These are phyloP conservation scores for Dicentrarchus labrax DNA, from an alignment of 2,113 vertebrate genomes.

Conservation along the genomic window DNA sequence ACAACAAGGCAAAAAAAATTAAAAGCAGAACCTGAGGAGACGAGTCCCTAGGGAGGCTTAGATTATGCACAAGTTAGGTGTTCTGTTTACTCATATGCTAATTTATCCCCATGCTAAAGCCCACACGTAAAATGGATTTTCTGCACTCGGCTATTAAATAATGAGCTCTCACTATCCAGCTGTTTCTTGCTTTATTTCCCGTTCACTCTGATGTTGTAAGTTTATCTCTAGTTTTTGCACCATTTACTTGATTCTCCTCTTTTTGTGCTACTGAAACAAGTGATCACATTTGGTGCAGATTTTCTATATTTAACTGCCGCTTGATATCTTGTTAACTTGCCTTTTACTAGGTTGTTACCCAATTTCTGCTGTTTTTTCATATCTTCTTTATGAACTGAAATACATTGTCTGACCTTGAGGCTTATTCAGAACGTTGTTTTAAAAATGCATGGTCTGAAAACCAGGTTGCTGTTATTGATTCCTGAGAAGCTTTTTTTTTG, in stretches of 20 bases:
- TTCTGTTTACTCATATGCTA: constrained; percentile 72
- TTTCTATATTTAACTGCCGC: background rate
- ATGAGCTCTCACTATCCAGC: constrained; percentile 59
- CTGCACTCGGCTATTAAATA: constrained; percentile 65
- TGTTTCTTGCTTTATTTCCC: constrained; percentile 41
- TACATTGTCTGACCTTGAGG: background rate
- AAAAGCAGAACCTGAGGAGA: constrained; percentile 53
- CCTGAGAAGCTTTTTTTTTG: background rate
- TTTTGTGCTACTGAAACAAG: constrained; percentile 9
- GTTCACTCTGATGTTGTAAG: constrained; percentile 5
- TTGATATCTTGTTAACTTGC: constrained; percentile 12
- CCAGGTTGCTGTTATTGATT: constrained; percentile 6
- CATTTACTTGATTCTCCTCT: constrained; percentile 21
- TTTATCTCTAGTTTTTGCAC: constrained; percentile 35
- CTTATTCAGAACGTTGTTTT: background rate
- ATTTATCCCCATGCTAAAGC: constrained; percentile 62
- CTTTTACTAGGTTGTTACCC: background rate
- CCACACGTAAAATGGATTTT: constrained; percentile 69
- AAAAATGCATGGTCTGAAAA: constrained; percentile 4
- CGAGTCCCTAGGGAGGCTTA: constrained; percentile 40
- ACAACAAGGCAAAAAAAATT: constrained; percentile 55
- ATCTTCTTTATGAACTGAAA: background rate
- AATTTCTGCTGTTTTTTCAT: background rate
- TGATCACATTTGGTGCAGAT: background rate
- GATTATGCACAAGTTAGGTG: constrained; percentile 57